A percentile compares a stretch with the other conserved stretches of the same genome.
Conservation (phyloP, 2,888 invertebrate species). For the Synanthedon myopaeformis region DNA sequence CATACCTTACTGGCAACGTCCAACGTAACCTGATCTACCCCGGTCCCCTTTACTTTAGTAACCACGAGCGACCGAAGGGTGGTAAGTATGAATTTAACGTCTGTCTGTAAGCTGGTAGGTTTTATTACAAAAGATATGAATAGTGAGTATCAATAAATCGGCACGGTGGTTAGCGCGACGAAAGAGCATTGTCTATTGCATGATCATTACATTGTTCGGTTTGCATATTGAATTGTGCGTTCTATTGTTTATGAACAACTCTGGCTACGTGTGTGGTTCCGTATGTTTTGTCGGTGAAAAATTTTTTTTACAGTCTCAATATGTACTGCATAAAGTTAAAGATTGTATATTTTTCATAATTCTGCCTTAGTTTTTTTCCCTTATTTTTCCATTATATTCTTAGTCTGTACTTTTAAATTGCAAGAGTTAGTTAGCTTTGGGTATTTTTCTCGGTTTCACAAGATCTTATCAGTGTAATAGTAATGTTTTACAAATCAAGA, state of each 20-base stretch:
- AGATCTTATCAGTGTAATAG: no score
- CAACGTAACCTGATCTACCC: conserved; percentile 24
- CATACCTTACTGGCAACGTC: conserved; percentile 25
- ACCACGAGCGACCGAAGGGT: conserved; percentile 8
- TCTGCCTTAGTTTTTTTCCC: no score
- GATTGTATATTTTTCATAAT: no score
- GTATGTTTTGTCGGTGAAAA: conserved; percentile 2
- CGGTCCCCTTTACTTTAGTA: conserved; percentile 4
- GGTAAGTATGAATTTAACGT: conserved; percentile 10
- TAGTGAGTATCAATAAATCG: conserved; percentile 60
- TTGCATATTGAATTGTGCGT: conserved; percentile 67
- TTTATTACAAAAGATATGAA: conserved; percentile 45
- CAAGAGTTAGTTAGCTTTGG: no score
- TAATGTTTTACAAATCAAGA: no score
- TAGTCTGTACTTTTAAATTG: no score
- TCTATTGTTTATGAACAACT: conserved; percentile 52
- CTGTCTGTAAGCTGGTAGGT: conserved; percentile 29
- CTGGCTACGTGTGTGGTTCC: conserved; percentile 55
- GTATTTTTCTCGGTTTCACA: no score
- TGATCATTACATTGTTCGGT: conserved; percentile 64
- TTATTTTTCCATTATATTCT: no score
- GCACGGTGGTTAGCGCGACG: conserved; percentile 63
- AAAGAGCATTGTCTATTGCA: conserved; percentile 60
- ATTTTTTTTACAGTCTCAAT: not conserved
- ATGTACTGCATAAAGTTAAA: not conserved